A percentile compares a stretch with the other conserved stretches of the same genome.
These are phyloP conservation scores for Pionites leucogaster DNA, from an alignment of 2,113 vertebrate species.

Conservation along the genomic window DNA sequence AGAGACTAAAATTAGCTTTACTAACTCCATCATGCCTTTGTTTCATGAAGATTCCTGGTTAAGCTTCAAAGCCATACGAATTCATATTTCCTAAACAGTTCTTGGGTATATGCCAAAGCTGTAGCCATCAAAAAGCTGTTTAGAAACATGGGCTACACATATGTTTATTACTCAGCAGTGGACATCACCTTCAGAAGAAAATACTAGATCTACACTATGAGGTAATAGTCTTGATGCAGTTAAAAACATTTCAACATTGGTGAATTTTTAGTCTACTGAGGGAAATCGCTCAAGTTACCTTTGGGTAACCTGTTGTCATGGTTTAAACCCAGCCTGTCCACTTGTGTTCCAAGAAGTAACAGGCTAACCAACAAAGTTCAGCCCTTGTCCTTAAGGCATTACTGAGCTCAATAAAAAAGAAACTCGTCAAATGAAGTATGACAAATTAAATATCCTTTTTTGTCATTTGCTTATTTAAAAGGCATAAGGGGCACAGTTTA, in stretches of 20 bases:
- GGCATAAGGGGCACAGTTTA: neutral
- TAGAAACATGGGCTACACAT: neutral
- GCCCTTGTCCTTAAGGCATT: neutral
- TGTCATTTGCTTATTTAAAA: neutral
- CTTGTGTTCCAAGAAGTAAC: neutral
- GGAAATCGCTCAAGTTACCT: neutral
- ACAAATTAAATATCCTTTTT: neutral
- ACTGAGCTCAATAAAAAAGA: neutral
- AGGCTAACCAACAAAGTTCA: neutral
- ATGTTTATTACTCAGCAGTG: neutral
- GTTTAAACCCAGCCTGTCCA: neutral
- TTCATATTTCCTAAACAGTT: slow-evolving; percentile 52
- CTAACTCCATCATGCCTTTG: slow-evolving; percentile 64
- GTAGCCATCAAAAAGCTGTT: slow-evolving; percentile 33
- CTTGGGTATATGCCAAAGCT: slow-evolving; percentile 20
- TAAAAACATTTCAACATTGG: neutral
- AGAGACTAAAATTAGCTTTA: slow-evolving; percentile 73
- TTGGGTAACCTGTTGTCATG: neutral
- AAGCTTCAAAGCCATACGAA: slow-evolving; percentile 62
- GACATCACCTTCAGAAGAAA: slow-evolving; percentile 3
- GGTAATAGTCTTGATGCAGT: neutral
- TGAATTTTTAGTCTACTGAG: neutral
- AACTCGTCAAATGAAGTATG: neutral
- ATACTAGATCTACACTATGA: neutral
- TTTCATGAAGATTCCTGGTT: slow-evolving; percentile 69